These are phyloP conservation scores for Rhinogobius similis DNA, from an alignment of 2,113 vertebrate species.

Conservation along the genomic window DNA sequence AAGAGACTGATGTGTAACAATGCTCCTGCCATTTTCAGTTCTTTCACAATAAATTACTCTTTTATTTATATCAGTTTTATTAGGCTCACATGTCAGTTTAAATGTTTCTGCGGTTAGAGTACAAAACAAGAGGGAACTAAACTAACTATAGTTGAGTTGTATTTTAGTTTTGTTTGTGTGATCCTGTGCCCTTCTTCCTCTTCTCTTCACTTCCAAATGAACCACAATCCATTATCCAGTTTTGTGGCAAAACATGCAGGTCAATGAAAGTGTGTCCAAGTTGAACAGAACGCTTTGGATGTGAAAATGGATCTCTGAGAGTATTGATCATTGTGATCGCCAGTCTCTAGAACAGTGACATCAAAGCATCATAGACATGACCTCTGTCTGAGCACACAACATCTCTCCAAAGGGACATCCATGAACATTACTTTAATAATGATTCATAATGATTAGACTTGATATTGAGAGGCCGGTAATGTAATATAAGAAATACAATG, in stretches of 20 bases:
- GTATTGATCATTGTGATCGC: neutral
- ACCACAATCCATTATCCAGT: constrained; percentile 1
- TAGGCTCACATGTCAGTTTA: no score
- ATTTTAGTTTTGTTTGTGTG: neutral
- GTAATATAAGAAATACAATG: neutral
- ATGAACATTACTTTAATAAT: neutral
- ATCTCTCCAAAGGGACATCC: neutral
- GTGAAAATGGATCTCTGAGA: neutral
- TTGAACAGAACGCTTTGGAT: neutral
- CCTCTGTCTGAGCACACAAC: neutral
- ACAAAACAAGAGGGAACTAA: neutral
- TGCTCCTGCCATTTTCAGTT: constrained; percentile 24
- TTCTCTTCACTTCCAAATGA: neutral
- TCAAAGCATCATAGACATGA: neutral
- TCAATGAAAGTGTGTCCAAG: neutral
- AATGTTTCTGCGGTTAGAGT: no score
- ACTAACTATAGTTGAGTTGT: neutral
- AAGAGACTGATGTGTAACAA: constrained; percentile 50
- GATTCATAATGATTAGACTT: neutral
- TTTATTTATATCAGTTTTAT: neutral
- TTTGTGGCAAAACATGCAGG: neutral
- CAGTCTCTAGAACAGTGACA: neutral
- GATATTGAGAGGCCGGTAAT: neutral
- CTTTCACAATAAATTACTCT: neutral
- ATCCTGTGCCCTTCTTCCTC: neutral